phyloP scores from a whole-genome alignment of 2,797 vertebrate genomes.

The Thaleichthys pacificus region DNA sequence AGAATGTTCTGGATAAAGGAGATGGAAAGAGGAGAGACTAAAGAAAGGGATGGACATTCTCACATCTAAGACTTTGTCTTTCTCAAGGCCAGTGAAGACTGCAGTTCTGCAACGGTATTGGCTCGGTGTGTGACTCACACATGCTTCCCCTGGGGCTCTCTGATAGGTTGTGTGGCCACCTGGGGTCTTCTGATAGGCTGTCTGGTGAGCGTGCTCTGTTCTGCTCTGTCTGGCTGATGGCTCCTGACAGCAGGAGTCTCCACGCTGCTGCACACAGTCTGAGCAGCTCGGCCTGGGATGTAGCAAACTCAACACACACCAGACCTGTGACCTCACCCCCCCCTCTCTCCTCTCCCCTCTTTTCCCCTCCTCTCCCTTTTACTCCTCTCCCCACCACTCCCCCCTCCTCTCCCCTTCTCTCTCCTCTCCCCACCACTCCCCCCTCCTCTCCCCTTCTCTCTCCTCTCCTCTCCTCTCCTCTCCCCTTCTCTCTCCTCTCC shows the following conservation, averaged over 20 bases:
- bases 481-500: background rate
- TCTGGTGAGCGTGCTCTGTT: slow-evolving; percentile 23
- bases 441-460: background rate
- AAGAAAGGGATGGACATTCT: background rate
- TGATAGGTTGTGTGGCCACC: slow-evolving; percentile 42
- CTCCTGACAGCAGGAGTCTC: slow-evolving; percentile 52
- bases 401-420: background rate
- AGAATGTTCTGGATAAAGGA: too few relatives aligned
- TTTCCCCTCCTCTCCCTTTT: too few relatives aligned
- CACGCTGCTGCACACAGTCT: slow-evolving; percentile 29
- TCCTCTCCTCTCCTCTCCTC: too few relatives aligned
- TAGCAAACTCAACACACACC: background rate
- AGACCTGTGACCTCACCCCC: background rate
- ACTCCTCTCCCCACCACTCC: too few relatives aligned
- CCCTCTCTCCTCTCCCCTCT: too few relatives aligned
- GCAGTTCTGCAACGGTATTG: slow-evolving; percentile 9
- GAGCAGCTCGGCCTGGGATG: background rate
- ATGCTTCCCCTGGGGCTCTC: slow-evolving; percentile 28
- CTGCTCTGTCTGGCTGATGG: slow-evolving; percentile 59
- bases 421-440: background rate
- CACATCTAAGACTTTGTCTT: background rate
- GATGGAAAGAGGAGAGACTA: background rate
- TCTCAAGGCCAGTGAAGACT: slow-evolving; percentile 40
- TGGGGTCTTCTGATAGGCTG: slow-evolving; percentile 10
- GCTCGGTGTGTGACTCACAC: slow-evolving; percentile 19